Percentiles rank a stretch among this genome's conserved stretches.
phyloP scores from a whole-genome alignment of 2,113 vertebrate species.

The Hemicordylus capensis region DNA sequence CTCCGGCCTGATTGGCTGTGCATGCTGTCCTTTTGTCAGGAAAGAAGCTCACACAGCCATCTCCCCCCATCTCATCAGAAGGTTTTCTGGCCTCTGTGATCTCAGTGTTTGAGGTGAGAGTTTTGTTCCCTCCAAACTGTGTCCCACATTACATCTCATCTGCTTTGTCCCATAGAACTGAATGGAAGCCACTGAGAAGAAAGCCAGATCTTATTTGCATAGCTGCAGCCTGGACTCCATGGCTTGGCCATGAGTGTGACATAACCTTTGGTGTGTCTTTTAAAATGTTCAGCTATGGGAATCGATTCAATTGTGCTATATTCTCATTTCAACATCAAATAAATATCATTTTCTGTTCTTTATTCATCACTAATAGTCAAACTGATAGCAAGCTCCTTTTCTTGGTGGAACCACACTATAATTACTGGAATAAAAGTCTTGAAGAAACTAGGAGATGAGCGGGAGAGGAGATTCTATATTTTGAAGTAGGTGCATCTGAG shows the following conservation, averaged over 20 bases:
- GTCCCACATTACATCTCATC: background rate
- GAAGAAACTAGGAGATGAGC: background rate
- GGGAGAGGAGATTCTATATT: background rate
- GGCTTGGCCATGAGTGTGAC: background rate
- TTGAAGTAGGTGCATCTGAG: background rate
- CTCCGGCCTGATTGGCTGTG: no score
- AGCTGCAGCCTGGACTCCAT: background rate
- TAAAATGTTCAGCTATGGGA: background rate
- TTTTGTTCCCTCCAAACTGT: background rate
- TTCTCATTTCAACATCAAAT: background rate
- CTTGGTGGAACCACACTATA: background rate
- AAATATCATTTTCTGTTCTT: background rate
- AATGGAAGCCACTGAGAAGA: background rate
- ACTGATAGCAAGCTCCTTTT: background rate
- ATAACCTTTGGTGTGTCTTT: background rate
- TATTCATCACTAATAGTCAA: background rate
- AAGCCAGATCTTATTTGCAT: background rate
- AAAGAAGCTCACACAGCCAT: no score
- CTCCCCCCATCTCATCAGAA: no score
- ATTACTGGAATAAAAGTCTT: background rate
- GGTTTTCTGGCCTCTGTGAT: no score
- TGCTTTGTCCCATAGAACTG: background rate
- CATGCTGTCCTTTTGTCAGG: no score
- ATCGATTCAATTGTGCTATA: background rate
- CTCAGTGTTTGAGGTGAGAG: background rate